Base-by-base conservation (phyloP, 1,140 invertebrate genomes). In the Sycophila sp. region DNA sequence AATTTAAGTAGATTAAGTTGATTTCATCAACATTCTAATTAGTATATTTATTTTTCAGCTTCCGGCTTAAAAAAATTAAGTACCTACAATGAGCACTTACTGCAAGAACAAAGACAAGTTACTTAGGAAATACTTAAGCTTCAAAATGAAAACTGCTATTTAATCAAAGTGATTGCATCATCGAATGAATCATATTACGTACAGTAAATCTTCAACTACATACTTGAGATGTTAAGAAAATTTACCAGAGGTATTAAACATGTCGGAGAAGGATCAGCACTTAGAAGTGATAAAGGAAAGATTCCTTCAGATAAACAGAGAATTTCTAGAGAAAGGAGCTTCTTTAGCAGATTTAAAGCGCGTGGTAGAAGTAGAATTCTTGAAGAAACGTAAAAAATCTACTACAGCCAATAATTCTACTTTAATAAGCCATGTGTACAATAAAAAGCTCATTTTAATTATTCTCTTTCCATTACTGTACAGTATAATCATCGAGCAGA, bases 251-350 rank as follows among this genome's bases (percentile, higher is more conserved):
- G 28, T 56, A 56, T 56, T 30, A 22, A 68, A 73, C 24, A 80
- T 79, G 79, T 64, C 72, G 30, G 30, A 62, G 32, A 71, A 55
- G 24, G 22, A 73, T n/a, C 67, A 74, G n/a, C 59, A 59, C n/a
- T 38, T 70, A 47, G 55, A 77, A 55, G 59, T 69, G 24, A 58
- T 82, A 69, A 62, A 69, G 73, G 71, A 77, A 72, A 58, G 73
- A 17, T 83, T 83, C 71, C 36, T 80, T 28, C 47, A 24, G 36
- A 67, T 82, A 40, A 78, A 68, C 22, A 36, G 73, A 68, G 71
- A 77, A 30, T 81, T 67, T 58, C 19, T 83, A 5, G 67, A 69
- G 19, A 63, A 69, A 59, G 81, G 80, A 36, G 73, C 49, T 17
- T 42, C 71, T n/a, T 26, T 75, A 36, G 58, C 67, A 30, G 76